Conservation (phyloP, 2,797 vertebrate species). For the Sphenopsis melanotis region DNA sequence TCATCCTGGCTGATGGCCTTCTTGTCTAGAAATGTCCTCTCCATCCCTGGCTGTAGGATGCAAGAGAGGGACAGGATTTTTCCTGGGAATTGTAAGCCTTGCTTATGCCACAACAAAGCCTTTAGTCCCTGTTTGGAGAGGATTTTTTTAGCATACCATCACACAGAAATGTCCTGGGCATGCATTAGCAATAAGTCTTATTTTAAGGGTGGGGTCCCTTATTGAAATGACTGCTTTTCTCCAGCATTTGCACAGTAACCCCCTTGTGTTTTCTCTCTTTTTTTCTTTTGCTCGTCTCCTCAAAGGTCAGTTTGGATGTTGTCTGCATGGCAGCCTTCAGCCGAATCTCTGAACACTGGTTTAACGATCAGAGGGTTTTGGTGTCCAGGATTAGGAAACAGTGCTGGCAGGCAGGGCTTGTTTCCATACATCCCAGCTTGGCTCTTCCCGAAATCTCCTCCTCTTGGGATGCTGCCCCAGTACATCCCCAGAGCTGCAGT, state of each 20-base stretch:
- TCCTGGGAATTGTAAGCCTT: not conserved
- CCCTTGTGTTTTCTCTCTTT: slow-evolving; percentile 32
- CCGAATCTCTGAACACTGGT: not conserved
- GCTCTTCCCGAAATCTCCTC: not conserved
- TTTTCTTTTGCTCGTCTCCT: not conserved
- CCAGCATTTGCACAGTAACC: not conserved
- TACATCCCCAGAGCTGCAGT: not conserved
- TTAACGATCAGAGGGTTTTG: slow-evolving; percentile 16
- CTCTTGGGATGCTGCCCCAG: slow-evolving; percentile 9
- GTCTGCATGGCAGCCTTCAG: slow-evolving; percentile 50
- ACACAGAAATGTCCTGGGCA: slow-evolving; percentile 29
- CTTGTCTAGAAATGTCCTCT: slow-evolving; percentile 37
- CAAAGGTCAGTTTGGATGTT: slow-evolving; percentile 45
- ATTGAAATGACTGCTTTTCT: slow-evolving; percentile 34
- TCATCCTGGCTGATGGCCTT: not conserved
- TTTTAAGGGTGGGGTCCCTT: slow-evolving; percentile 41
- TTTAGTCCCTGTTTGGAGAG: not conserved
- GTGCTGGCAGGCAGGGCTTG: not conserved
- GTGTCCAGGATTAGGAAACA: slow-evolving; percentile 41
- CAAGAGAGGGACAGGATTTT: slow-evolving; percentile 33
- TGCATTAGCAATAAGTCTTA: slow-evolving; percentile 15
- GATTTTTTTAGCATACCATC: slow-evolving; percentile 55
- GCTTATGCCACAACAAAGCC: slow-evolving; percentile 28
- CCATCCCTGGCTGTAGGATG: not conserved
- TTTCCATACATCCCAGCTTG: slow-evolving; percentile 15